Conservation (phyloP, 1,140 invertebrate genomes). For the Gryllus bimaculatus region DNA sequence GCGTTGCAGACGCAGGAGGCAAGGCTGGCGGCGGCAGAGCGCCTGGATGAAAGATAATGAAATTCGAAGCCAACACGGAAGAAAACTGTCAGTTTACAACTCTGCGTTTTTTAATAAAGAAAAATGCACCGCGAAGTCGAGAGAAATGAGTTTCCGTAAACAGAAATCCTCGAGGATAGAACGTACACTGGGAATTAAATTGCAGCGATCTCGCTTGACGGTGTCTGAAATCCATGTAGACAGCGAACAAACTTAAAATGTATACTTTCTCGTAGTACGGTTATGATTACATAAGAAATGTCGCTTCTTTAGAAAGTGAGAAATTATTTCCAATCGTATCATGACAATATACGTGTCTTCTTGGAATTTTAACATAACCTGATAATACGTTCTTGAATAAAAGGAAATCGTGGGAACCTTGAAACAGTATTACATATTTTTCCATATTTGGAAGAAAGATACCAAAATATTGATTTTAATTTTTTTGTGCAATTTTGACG, state of each 20-base stretch:
- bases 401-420: too few relatives aligned
- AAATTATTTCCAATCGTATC: too few relatives aligned
- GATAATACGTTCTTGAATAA: too few relatives aligned
- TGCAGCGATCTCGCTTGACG: neutral
- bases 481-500: too few relatives aligned
- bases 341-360: too few relatives aligned
- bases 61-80: neutral
- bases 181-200: neutral
- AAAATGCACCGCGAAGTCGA: neutral
- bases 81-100: slow-evolving; percentile 4
- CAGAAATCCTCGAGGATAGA: neutral
- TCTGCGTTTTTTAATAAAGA: slow-evolving; percentile 5
- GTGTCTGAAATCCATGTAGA: neutral
- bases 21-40: neutral
- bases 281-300: too few relatives aligned
- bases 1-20: neutral
- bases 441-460: too few relatives aligned
- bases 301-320: too few relatives aligned
- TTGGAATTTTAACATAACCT: too few relatives aligned
- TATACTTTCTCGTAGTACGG: too few relatives aligned
- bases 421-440: too few relatives aligned
- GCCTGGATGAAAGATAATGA: neutral
- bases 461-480: too few relatives aligned
- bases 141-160: neutral
- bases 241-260: neutral